These are phyloP conservation scores for Dendrocincla tyrannina DNA, from an alignment of 2,797 vertebrate species.

Conservation along the genomic window DNA sequence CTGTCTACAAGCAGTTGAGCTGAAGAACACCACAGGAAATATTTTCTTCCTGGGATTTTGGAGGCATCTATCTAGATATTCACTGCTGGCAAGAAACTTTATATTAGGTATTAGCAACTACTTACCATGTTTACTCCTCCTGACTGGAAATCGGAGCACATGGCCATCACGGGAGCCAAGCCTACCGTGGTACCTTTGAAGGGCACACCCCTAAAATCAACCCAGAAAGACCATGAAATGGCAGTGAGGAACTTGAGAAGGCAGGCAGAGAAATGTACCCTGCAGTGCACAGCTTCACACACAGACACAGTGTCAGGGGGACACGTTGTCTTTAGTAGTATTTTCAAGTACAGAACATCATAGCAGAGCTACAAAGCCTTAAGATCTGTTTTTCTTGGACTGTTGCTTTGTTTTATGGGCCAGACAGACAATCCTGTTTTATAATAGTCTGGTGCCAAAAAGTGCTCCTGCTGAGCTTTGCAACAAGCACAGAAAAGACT, in stretches of 20 bases:
- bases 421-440: background rate
- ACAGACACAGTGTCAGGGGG: background rate
- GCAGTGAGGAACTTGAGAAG: background rate
- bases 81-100: background rate
- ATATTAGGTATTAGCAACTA: background rate
- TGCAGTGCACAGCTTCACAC: background rate
- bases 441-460: background rate
- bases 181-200: constrained; percentile 95
- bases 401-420: background rate
- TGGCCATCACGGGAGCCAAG: constrained; percentile 92
- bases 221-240: background rate
- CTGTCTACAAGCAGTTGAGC: background rate
- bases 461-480: background rate
- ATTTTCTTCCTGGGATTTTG: background rate
- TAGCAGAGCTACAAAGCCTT: background rate
- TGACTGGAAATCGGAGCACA: constrained; percentile 97
- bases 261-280: background rate
- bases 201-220: constrained; percentile 82
- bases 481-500: background rate
- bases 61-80: background rate
- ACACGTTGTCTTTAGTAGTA: background rate
- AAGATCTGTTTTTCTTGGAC: background rate
- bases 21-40: background rate
- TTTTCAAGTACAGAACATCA: background rate
- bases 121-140: constrained; percentile 95